Percentiles rank a stretch among this genome's conserved stretches.
phyloP scores from a whole-genome alignment of 2,797 vertebrate genomes.

The Anniella stebbinsi region DNA sequence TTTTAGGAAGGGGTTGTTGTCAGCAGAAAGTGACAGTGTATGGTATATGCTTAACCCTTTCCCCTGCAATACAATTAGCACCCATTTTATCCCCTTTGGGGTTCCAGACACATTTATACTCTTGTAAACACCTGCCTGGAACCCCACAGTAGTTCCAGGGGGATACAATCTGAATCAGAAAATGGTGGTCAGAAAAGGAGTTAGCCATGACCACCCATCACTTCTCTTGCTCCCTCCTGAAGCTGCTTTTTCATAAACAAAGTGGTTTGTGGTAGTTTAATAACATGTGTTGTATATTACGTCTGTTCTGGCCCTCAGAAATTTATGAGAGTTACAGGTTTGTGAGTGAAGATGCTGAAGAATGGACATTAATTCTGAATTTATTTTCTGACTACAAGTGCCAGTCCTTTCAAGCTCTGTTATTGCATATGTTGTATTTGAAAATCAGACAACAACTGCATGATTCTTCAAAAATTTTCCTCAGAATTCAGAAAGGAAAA shows the following conservation, averaged over 20 bases:
- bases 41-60: not conserved
- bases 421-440: not conserved
- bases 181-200: not conserved
- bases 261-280: not conserved
- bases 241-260: not conserved
- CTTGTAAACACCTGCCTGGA: not conserved
- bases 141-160: not conserved
- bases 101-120: not conserved
- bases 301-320: not conserved
- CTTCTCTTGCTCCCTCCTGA: not conserved
- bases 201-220: not conserved
- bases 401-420: not conserved
- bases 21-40: not conserved
- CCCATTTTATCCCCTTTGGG: not conserved
- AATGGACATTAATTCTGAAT: not conserved
- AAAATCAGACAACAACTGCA: not conserved
- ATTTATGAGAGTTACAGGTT: not conserved
- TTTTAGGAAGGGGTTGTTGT: slow-evolving; percentile 56
- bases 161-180: not conserved
- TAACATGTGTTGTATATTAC: not conserved
- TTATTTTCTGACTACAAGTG: not conserved
- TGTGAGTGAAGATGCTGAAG: not conserved
- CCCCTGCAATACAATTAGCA: not conserved
- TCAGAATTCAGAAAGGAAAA: not conserved
- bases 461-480: not conserved